Evolutionary conservation across 2,113 vertebrate species (phyloP).

Genomic region (Pelvicachromis taeniatus): DNA sequence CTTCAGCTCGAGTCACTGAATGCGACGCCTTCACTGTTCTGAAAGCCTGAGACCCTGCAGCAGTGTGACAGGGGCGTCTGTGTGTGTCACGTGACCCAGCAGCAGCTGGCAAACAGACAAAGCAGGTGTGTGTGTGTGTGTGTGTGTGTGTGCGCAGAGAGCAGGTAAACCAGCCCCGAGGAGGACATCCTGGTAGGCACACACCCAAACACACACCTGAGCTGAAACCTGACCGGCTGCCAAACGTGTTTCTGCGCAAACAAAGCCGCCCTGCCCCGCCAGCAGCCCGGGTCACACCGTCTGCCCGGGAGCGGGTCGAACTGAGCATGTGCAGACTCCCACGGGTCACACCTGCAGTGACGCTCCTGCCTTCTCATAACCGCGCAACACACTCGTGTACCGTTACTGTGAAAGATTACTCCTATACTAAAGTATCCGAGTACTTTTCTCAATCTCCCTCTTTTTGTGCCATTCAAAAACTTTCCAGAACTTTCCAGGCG

Average conservation of each 20-base stretch:
- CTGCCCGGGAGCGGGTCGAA: background rate
- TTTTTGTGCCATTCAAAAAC: background rate
- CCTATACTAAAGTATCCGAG: background rate
- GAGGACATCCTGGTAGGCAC: constrained; percentile 45
- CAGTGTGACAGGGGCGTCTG: background rate
- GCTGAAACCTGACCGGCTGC: constrained; percentile 4
- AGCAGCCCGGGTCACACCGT: background rate
- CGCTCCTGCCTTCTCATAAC: background rate
- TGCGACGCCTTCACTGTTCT: background rate
- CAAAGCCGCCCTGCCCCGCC: background rate
- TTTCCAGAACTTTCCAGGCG: background rate
- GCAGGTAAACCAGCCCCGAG: background rate
- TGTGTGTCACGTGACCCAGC: background rate
- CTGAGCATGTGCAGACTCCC: background rate
- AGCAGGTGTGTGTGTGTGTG: background rate
- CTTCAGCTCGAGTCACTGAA: background rate
- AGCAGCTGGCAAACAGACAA: background rate
- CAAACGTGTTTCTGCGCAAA: background rate
- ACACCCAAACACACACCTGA: background rate
- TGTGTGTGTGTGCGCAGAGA: background rate
- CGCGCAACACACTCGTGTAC: background rate
- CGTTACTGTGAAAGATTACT: background rate
- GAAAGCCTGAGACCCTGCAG: background rate
- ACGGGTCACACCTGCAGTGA: background rate
- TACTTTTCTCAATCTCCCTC: background rate